Percentiles rank a stretch among this genome's conserved stretches.
Conservation (phyloP, 2,797 vertebrate genomes). For the Danio albolineatus region DNA sequence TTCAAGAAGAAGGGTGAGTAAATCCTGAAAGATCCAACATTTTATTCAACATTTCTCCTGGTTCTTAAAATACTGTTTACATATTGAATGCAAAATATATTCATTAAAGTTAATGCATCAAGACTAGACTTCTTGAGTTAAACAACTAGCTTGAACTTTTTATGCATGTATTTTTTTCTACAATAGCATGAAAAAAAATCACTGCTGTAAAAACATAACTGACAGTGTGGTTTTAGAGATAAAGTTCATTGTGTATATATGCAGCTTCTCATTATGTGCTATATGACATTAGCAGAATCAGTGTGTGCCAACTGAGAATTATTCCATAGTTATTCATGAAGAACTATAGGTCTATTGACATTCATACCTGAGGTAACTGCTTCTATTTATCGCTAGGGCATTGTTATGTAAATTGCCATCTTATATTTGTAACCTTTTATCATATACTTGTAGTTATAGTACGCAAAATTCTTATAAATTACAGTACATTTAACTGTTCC, state of each 20-base stretch:
- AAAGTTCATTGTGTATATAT: neutral
- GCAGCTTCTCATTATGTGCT: neutral
- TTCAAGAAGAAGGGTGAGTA: conserved; percentile 96
- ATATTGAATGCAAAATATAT: neutral
- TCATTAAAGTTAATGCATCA: neutral
- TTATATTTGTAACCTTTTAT: too few relatives aligned
- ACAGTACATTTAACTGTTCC: too few relatives aligned
- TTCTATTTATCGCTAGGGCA: too few relatives aligned
- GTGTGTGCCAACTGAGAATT: neutral
- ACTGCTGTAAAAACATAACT: neutral
- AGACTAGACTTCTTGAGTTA: neutral
- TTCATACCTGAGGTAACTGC: neutral
- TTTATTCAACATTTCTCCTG: neutral
- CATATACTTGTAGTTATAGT: too few relatives aligned
- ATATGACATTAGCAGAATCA: neutral
- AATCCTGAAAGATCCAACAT: neutral
- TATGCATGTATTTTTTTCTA: neutral
- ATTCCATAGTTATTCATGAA: neutral
- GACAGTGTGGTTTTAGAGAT: neutral
- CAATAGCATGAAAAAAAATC: neutral
- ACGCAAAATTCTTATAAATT: too few relatives aligned
- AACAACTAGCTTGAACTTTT: neutral
- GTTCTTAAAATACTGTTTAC: neutral
- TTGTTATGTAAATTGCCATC: too few relatives aligned
- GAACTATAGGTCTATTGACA: neutral